Conservation (phyloP, 1,140 invertebrate species). For the Papilio polyxenes region DNA sequence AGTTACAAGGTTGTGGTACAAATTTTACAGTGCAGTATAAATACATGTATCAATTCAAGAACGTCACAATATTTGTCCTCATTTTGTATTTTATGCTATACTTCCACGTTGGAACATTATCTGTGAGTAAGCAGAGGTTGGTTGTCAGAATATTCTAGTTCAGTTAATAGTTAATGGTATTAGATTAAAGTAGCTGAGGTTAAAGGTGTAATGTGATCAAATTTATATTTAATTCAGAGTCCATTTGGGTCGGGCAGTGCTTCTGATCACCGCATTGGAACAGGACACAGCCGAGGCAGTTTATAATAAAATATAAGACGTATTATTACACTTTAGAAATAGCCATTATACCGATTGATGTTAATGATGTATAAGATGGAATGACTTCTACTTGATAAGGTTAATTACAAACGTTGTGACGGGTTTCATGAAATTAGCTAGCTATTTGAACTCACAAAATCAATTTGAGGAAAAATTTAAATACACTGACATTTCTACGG, state of each 20-base stretch:
- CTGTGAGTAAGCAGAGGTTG: slow-evolving; percentile 30
- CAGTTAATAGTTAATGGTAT: slow-evolving; percentile 30
- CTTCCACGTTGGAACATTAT: neutral
- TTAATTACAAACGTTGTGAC: slow-evolving; percentile 47
- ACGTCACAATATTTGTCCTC: neutral
- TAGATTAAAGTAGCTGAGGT: slow-evolving; percentile 31
- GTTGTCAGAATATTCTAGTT: slow-evolving; percentile 35
- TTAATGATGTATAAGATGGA: slow-evolving; percentile 42
- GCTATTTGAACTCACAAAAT: neutral
- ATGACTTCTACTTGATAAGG: slow-evolving; percentile 45
- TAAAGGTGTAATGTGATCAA: slow-evolving; percentile 31
- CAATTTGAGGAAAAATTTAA: neutral
- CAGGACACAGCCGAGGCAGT: slow-evolving; percentile 34
- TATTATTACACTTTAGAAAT: slow-evolving; percentile 48
- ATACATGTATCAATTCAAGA: neutral
- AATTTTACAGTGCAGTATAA: neutral
- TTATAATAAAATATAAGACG: slow-evolving; percentile 45
- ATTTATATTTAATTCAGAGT: slow-evolving; percentile 35
- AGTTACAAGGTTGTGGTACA: neutral
- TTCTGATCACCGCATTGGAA: slow-evolving; percentile 34
- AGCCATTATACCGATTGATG: slow-evolving; percentile 43
- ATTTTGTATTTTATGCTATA: slow-evolving; percentile 9
- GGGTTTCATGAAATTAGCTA: slow-evolving; percentile 44
- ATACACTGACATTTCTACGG: neutral
- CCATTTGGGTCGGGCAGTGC: slow-evolving; percentile 28